phyloP scores from a whole-genome alignment of 2,113 vertebrate genomes.

The Thalassoma bifasciatum region DNA sequence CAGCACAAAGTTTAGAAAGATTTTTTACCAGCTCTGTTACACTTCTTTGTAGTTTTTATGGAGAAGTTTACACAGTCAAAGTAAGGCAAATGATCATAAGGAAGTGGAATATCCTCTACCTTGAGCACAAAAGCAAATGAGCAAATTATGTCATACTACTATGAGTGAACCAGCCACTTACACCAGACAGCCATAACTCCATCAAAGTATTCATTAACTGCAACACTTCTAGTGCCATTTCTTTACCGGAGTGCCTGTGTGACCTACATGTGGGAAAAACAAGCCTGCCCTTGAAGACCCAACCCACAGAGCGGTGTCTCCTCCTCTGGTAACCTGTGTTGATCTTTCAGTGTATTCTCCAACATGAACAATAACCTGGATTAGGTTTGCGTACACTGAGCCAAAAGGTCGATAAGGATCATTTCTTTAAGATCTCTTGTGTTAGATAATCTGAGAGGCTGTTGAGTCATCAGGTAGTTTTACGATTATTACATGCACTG shows the following conservation, averaged over 20 bases:
- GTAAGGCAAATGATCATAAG: background rate
- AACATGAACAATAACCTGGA: background rate
- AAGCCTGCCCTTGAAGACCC: constrained; percentile 17
- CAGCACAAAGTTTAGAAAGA: background rate
- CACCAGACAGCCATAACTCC: constrained; percentile 10
- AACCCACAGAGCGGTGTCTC: background rate
- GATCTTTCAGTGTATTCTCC: background rate
- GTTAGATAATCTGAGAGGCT: too few species aligned
- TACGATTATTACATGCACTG: too few species aligned
- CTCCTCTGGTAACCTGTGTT: background rate
- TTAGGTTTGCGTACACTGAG: background rate
- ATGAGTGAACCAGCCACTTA: background rate
- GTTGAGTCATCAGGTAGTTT: too few species aligned
- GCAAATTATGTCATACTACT: too few species aligned
- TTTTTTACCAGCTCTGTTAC: background rate
- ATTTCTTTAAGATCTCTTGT: too few species aligned
- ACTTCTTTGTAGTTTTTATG: background rate
- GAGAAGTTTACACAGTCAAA: background rate
- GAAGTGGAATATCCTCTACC: background rate
- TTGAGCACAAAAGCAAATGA: background rate
- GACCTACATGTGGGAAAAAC: constrained; percentile 40
- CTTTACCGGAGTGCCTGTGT: constrained; percentile 16
- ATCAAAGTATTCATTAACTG: constrained; percentile 41
- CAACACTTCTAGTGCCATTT: constrained; percentile 12
- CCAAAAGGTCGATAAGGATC: too few species aligned